phyloP scores from a whole-genome alignment of 2,797 vertebrate species.

The Poecilia wingei region DNA sequence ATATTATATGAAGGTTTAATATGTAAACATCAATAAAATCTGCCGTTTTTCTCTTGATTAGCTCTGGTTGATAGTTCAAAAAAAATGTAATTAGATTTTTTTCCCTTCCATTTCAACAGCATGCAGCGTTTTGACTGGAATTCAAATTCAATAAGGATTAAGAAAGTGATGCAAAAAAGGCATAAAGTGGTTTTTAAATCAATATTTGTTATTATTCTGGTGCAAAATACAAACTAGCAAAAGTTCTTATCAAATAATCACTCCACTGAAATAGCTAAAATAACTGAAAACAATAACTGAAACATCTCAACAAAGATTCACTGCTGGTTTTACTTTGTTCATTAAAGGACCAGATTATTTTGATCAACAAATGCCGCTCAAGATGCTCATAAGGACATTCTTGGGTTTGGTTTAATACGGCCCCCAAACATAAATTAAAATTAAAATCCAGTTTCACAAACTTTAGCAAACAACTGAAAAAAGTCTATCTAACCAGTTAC shows the following conservation, averaged over 20 bases:
- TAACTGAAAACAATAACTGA: background rate
- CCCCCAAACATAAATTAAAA: background rate
- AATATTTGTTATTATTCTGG: background rate
- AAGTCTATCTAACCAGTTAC: background rate
- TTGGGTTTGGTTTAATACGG: background rate
- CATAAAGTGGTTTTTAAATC: background rate
- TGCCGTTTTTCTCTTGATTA: background rate
- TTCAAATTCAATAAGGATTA: background rate
- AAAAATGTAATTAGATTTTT: background rate
- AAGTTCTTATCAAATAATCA: background rate
- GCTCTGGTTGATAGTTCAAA: background rate
- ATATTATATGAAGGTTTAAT: background rate
- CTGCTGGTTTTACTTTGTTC: background rate
- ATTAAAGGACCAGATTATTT: background rate
- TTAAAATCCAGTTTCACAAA: background rate
- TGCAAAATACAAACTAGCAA: background rate
- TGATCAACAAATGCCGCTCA: background rate
- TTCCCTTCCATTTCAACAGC: background rate
- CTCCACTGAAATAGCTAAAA: background rate
- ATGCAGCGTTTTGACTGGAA: background rate
- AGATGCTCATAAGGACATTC: background rate
- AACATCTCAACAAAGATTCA: background rate
- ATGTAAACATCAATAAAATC: background rate
- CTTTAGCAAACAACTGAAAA: background rate
- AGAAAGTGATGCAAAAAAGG: background rate